These are phyloP conservation scores for Aspidiotus destructor DNA, from an alignment of 2,888 invertebrate species.

Conservation along the genomic window DNA sequence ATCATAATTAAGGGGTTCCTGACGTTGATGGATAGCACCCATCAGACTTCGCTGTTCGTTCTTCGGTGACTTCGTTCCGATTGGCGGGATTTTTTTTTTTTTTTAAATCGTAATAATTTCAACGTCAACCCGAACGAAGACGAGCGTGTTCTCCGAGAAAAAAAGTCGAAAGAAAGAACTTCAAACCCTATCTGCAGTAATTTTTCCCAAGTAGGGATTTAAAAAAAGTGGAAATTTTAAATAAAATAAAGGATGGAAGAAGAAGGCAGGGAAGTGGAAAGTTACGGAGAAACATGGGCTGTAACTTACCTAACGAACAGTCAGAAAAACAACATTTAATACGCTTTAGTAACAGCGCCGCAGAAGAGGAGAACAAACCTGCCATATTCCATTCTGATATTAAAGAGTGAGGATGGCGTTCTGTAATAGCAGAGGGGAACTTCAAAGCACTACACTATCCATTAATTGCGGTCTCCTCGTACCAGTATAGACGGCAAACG, in stretches of 20 bases:
- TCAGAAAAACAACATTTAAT: conserved; percentile 33
- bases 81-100: too few relatives aligned
- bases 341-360: conserved; percentile 31
- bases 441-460: conserved; percentile 29
- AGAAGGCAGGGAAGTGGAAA: conserved; percentile 24
- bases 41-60: too few relatives aligned
- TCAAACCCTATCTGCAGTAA: conserved; percentile 32
- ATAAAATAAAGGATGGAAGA: conserved; percentile 30
- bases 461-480: conserved; percentile 32
- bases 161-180: conserved; percentile 15
- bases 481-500: conserved; percentile 32
- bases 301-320: conserved; percentile 33
- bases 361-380: conserved; percentile 32
- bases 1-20: too few relatives aligned
- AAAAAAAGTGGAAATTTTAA: conserved; percentile 31
- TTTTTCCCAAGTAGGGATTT: conserved; percentile 33
- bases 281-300: conserved; percentile 33
- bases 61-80: too few relatives aligned
- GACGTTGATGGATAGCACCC: too few relatives aligned
- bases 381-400: conserved; percentile 33
- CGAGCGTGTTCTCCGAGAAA: neutral
- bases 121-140: neutral
- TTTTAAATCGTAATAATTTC: neutral
- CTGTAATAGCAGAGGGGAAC: conserved; percentile 32
- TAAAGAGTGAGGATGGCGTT: conserved; percentile 31